Conservation (phyloP, 2,113 vertebrate genomes). For the Carassius carassius region DNA sequence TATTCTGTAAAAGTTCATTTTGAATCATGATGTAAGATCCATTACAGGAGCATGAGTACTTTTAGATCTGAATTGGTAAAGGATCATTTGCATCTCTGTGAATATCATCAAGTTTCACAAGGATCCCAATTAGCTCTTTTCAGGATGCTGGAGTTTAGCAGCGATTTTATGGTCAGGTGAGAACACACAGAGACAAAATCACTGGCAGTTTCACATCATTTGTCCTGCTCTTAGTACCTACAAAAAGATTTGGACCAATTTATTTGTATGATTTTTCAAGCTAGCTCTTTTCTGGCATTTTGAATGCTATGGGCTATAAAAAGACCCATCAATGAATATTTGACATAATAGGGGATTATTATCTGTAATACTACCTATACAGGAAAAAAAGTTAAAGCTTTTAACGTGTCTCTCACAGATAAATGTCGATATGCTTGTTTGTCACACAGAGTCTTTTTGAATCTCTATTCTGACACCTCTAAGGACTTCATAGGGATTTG, state of each 20-base stretch:
- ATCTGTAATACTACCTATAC: constrained; percentile 10
- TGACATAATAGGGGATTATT: constrained; percentile 4
- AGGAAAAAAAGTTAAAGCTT: background rate
- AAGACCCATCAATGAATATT: constrained; percentile 28
- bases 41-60: background rate
- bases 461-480: background rate
- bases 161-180: constrained; percentile 9
- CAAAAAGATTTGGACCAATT: background rate
- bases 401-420: background rate
- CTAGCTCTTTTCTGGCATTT: background rate
- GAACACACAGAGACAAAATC: background rate
- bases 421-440: constrained; percentile 11
- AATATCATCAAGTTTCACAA: constrained; percentile 16
- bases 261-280: constrained; percentile 16
- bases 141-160: background rate
- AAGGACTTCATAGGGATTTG: background rate
- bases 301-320: background rate
- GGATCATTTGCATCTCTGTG: constrained; percentile 26
- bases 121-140: constrained; percentile 28
- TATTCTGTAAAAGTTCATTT: background rate
- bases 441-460: background rate
- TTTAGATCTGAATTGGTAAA: constrained; percentile 7
- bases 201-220: constrained; percentile 10
- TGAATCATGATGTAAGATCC: background rate
- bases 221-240: background rate